Conservation (phyloP, 2,888 invertebrate species). For the Latrodectus elegans region DNA sequence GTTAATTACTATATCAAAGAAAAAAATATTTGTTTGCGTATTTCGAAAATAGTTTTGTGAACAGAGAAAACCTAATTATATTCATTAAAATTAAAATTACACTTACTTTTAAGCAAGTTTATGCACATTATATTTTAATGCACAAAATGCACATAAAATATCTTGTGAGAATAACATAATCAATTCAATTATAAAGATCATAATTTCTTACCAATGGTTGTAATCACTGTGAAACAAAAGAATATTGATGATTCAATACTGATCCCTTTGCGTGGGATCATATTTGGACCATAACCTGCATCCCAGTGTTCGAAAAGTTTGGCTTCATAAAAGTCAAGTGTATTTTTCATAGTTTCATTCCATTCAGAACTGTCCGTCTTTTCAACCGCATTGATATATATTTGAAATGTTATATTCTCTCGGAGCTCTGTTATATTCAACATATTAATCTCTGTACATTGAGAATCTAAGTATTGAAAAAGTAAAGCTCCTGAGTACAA, state of each 20-base stretch:
- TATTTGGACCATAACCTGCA: constrained; percentile 24
- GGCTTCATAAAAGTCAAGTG: constrained; percentile 25
- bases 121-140: too few relatives aligned
- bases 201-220: constrained; percentile 87
- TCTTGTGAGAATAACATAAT: too few relatives aligned
- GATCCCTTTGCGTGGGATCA: constrained; percentile 6
- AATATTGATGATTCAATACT: constrained; percentile 78
- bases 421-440: constrained; percentile 33
- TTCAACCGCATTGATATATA: constrained; percentile 10
- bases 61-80: too few relatives aligned
- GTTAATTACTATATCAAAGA: too few relatives aligned
- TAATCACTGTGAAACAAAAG: constrained; percentile 89
- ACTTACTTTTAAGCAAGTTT: too few relatives aligned
- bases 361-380: constrained; percentile 2
- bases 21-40: too few relatives aligned
- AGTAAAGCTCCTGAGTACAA: constrained; percentile 56
- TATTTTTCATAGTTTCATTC: constrained; percentile 6
- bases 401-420: constrained; percentile 8
- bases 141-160: too few relatives aligned
- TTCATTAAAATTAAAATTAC: too few relatives aligned
- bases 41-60: too few relatives aligned
- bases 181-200: not conserved
- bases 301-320: constrained; percentile 15
- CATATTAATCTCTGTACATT: constrained; percentile 8
- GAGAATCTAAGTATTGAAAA: constrained; percentile 48